Base-by-base conservation (phyloP, 2,113 vertebrate genomes). In the Triplophysa siluroides region DNA sequence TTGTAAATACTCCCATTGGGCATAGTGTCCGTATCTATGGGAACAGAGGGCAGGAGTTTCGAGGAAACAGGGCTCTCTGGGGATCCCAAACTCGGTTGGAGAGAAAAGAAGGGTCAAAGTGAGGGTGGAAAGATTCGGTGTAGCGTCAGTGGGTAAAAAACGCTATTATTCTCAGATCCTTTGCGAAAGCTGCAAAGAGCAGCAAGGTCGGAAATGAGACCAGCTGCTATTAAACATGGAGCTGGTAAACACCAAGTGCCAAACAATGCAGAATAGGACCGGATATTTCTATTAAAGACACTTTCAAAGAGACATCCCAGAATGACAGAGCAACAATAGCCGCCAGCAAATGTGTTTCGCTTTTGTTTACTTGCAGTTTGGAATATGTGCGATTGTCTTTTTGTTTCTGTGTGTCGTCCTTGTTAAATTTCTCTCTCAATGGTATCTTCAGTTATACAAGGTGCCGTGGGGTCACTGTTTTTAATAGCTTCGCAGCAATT, bases 401-500 rank as follows among this genome's bases (percentile, higher is more conserved):
- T 84, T 88, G 81, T 81, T 74, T 80, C 70, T 71, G 58, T 12
- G 11, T 64, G 66, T 81, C 58, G 13, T 19, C 61, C 67, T 81
- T 18, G 72, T 85, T 81, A 47, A 76, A 77, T 61, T 41, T 73
- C 41, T 83, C n/a, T 41, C 29, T 70, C 41, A 72, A 81, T 81
- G 77, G 77, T 60, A 58, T 83, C 60, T 58, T 60, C 78, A 54
- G 83, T 72, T 81, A 77, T 87, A 81, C 69, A 58, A 78, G 82
- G 83, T 82, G 79, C 75, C 81, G 50, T 84, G 65, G 70, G 86
- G 87, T 88, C 81, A 83, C 67, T 43, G 23, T 63, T 82, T 85
- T 83, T 83, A 87, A 87, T 81, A 84, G 83, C 61, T 79, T 79
- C 76, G 73, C 85, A 85, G 81, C 79, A 69, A 82, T 87, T 86